Evolutionary conservation across 2,888 invertebrate genomes (phyloP).

Genomic region (Coenonympha arcania): DNA sequence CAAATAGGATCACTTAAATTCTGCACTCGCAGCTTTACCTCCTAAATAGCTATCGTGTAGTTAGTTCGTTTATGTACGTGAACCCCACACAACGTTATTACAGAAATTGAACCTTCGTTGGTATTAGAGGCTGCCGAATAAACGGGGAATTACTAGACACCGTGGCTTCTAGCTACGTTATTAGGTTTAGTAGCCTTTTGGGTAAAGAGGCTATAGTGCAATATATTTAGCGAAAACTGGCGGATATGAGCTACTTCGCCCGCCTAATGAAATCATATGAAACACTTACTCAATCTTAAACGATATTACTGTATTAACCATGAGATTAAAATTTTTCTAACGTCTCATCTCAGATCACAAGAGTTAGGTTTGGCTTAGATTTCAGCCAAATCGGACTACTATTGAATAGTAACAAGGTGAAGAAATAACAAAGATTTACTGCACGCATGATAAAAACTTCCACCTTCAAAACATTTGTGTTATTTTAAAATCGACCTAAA

Average conservation of each 20-base stretch:
- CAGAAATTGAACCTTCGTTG: constrained; percentile 53
- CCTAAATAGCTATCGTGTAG: constrained; percentile 55
- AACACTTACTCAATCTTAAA: neutral
- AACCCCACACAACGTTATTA: constrained; percentile 59
- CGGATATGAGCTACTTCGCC: neutral
- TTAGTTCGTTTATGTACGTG: constrained; percentile 59
- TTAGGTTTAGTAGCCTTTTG: constrained; percentile 35
- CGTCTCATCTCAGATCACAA: too few relatives aligned
- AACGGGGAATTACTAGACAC: constrained; percentile 42
- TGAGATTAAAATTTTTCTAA: too few relatives aligned
- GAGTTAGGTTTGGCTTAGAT: too few relatives aligned
- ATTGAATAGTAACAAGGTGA: too few relatives aligned
- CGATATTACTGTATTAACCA: too few relatives aligned
- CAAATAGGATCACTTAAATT: constrained; percentile 72
- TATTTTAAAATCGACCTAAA: too few relatives aligned
- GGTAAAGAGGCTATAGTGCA: constrained; percentile 8
- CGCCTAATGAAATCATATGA: neutral
- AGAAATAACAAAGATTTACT: too few relatives aligned
- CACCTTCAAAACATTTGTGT: too few relatives aligned
- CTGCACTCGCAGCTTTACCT: constrained; percentile 56
- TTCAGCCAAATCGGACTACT: too few relatives aligned
- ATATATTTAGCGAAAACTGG: constrained; percentile 3
- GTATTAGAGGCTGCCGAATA: constrained; percentile 41
- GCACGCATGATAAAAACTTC: too few relatives aligned
- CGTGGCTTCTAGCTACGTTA: constrained; percentile 36